phyloP scores from a whole-genome alignment of 2,113 vertebrate species.

The Melanotaenia duboulayi region DNA sequence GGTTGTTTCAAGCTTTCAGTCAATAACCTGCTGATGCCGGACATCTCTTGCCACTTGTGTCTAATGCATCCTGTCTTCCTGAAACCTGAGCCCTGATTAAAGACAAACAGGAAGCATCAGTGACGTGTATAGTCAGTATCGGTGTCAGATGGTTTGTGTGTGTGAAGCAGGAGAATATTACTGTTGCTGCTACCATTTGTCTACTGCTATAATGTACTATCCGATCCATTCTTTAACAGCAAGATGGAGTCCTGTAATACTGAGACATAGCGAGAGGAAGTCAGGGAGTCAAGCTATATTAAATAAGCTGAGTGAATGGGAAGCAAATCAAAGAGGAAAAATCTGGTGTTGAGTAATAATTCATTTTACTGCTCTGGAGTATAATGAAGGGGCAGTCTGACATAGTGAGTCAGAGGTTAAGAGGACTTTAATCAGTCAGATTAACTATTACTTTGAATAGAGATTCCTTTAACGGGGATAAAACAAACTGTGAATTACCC shows the following conservation, averaged over 20 bases:
- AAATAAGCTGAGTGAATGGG: conserved; percentile 26
- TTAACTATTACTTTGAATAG: conserved; percentile 5
- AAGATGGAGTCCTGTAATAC: conserved; percentile 21
- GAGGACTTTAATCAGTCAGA: background rate
- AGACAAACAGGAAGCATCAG: conserved; percentile 79
- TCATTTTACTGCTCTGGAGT: conserved; percentile 7
- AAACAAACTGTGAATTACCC: too few relatives aligned
- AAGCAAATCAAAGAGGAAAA: conserved; percentile 28
- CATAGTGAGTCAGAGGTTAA: background rate
- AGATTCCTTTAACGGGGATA: background rate
- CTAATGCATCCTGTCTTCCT: conserved; percentile 80
- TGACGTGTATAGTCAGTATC: conserved; percentile 37
- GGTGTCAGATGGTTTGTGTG: conserved; percentile 38
- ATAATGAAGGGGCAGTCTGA: conserved; percentile 1
- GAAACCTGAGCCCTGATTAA: conserved; percentile 79
- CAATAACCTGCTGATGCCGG: conserved; percentile 60
- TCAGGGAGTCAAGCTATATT: conserved; percentile 7
- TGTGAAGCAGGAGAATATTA: conserved; percentile 46
- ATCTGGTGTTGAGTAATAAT: conserved; percentile 27
- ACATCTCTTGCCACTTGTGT: conserved; percentile 42
- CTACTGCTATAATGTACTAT: conserved; percentile 65
- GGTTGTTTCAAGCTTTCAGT: conserved; percentile 34
- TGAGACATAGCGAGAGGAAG: conserved; percentile 31
- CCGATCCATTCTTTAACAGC: conserved; percentile 43
- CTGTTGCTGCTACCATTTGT: conserved; percentile 52